phyloP scores from a whole-genome alignment of 2,888 invertebrate genomes.

The Itoplectis maculator region DNA sequence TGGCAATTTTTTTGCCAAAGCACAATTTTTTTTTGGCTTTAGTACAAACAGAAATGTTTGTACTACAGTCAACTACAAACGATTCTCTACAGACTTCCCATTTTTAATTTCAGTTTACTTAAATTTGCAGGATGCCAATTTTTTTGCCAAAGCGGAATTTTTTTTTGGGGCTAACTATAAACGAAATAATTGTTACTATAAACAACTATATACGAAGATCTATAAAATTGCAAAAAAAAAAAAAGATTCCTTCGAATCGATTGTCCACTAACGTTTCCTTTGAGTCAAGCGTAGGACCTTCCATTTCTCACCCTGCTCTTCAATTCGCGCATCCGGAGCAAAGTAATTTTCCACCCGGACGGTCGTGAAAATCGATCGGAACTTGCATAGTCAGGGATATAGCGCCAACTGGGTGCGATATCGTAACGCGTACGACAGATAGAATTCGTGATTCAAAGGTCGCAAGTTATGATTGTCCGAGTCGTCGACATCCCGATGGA shows the following conservation, averaged over 20 bases:
- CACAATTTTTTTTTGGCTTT: too few species aligned
- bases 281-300: conserved; percentile 1
- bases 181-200: too few species aligned
- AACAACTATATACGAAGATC: too few species aligned
- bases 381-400: background rate
- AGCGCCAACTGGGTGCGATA: conserved; percentile 19
- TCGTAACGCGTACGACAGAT: conserved; percentile 28
- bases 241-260: background rate
- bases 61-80: too few species aligned
- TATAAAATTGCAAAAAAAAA: too few species aligned
- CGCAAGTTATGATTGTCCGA: conserved; percentile 57
- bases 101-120: too few species aligned
- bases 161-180: too few species aligned
- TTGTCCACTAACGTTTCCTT: background rate
- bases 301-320: conserved; percentile 28
- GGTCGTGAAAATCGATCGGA: conserved; percentile 74
- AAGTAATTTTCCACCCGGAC: conserved; percentile 80
- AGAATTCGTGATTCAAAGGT: conserved; percentile 43
- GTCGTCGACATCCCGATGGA: background rate
- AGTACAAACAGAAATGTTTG: too few species aligned
- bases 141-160: too few species aligned
- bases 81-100: too few species aligned
- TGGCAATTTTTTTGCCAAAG: too few species aligned
- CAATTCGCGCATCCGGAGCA: conserved; percentile 65
- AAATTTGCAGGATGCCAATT: too few species aligned